Conservation (phyloP, 2,113 vertebrate genomes). For the Miniopterus natalensis region DNA sequence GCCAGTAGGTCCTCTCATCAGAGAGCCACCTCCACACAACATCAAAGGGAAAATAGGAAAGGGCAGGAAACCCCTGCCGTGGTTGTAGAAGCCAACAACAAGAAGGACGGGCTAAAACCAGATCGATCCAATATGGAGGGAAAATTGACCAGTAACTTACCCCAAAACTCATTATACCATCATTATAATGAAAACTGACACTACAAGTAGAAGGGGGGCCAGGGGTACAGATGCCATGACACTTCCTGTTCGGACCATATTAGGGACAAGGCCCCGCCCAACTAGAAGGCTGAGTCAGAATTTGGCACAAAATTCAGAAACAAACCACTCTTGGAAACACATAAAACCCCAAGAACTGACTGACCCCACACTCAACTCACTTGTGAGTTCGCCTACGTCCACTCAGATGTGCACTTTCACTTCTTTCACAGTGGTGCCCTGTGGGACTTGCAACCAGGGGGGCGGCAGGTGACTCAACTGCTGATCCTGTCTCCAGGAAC, state of each 20-base stretch:
- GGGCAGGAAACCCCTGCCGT: not conserved
- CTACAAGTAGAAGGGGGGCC: not conserved
- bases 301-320: not conserved
- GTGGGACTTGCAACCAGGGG: not conserved
- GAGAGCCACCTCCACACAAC: not conserved
- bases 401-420: not conserved
- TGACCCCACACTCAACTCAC: not conserved
- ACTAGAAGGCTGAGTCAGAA: not conserved
- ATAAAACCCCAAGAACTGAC: not conserved
- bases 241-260: not conserved
- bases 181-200: not conserved
- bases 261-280: not conserved
- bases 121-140: not conserved
- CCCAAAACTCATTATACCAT: not conserved
- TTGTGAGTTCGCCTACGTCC: not conserved
- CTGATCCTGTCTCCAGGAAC: not conserved
- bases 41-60: not conserved
- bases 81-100: not conserved
- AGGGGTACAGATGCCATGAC: not conserved
- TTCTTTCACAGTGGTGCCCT: not conserved
- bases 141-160: not conserved
- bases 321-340: not conserved
- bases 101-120: not conserved
- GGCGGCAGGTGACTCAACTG: not conserved
- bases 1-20: not conserved